A percentile compares a stretch with the other conserved stretches of the same genome.
Conservation (phyloP, 2,113 vertebrate genomes). For the Anoura caudifer region DNA sequence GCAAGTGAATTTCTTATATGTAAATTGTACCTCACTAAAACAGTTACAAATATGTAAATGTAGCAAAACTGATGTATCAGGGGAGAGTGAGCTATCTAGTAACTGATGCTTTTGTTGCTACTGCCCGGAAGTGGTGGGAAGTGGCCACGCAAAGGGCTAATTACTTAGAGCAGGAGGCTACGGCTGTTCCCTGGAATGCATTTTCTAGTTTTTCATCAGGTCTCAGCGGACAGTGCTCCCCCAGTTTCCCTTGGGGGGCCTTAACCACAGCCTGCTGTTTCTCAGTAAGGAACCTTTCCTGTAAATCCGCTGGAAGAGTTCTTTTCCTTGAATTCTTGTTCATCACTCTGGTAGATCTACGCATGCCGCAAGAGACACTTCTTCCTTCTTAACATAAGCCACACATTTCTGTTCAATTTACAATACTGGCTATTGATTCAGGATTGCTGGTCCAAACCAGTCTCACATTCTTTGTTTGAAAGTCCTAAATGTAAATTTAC, state of each 20-base stretch:
- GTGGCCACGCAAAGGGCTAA: neutral
- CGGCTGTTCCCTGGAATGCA: neutral
- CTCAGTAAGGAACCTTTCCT: constrained; percentile 32
- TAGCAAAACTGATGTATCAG: neutral
- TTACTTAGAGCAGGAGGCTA: neutral
- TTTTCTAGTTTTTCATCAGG: neutral
- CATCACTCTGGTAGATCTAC: neutral
- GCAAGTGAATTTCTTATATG: neutral
- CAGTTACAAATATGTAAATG: neutral
- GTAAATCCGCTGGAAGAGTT: neutral
- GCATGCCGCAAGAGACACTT: neutral
- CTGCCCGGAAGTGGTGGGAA: neutral
- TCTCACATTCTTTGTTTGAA: neutral
- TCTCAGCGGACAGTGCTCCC: neutral
- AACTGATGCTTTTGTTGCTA: neutral
- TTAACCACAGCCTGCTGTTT: constrained; percentile 19
- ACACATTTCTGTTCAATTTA: neutral
- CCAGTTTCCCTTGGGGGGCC: neutral
- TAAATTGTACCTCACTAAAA: neutral
- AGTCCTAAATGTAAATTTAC: neutral
- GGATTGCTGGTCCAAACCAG: neutral
- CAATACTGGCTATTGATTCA: neutral
- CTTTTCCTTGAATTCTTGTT: constrained; percentile 33
- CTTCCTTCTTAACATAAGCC: constrained; percentile 4
- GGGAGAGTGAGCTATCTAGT: neutral